These are phyloP conservation scores for Origma solitaria DNA, from an alignment of 2,113 vertebrate genomes.

Conservation along the genomic window DNA sequence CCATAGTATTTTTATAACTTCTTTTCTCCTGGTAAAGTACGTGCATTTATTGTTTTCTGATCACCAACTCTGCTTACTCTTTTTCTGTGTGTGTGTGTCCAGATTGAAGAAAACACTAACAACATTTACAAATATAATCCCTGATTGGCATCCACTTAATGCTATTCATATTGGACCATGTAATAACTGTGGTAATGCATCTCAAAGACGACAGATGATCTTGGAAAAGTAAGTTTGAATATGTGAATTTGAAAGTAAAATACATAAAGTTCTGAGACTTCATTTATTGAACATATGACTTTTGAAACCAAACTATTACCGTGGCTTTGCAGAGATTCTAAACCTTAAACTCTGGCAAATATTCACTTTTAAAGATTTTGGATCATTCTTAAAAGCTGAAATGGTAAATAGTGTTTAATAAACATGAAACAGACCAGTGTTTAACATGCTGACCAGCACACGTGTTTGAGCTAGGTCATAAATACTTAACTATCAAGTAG, in stretches of 20 bases:
- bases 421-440: not conserved
- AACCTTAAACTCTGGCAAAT: not conserved
- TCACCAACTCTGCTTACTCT: not conserved
- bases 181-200: conserved; percentile 74
- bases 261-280: not conserved
- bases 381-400: not conserved
- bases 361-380: not conserved
- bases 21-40: not conserved
- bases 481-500: not conserved
- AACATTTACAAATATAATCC: conserved; percentile 78
- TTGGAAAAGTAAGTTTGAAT: conserved; percentile 80
- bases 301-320: not conserved
- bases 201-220: conserved; percentile 80
- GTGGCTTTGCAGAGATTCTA: not conserved
- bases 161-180: conserved; percentile 79
- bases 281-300: not conserved
- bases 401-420: not conserved
- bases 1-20: not conserved
- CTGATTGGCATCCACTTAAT: conserved; percentile 86
- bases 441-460: not conserved
- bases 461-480: not conserved
- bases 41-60: not conserved
- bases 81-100: not conserved
- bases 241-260: not conserved
- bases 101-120: conserved; percentile 79